Evolutionary conservation across 2,797 vertebrate species (phyloP), one percentile per base, ranked within the genome.

Genomic region (Anisognathus igniventris): DNA sequence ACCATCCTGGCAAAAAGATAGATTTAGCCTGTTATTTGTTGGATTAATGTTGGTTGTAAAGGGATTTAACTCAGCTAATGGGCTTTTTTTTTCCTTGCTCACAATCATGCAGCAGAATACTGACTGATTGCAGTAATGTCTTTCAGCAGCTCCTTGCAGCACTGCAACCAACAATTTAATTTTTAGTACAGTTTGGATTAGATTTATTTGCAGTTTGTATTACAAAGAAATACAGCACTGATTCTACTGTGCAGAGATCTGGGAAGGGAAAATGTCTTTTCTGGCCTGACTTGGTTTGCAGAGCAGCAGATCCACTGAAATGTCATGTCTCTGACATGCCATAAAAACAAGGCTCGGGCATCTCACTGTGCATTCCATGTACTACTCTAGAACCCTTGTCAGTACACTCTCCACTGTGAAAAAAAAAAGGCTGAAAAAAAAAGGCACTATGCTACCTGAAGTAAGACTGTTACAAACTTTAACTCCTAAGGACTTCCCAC

Each of bases 11-110:
- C 54, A 58, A 76, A 88, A 92, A 58, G 28, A 28, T 31, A 21
- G 1, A 53, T 54, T 53, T 66, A 16, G 30, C 44, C 28, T 74
- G 37, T 82, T 64, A 50, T 37, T 90, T 78, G 14, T 84, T 81
- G 28, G 33, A 80, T 90, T 74, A 39, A 33, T 88, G 42, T 74
- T 24, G 39, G 58, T 90, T 94, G 56, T 86, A 42, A 91, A 56
- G 48, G 22, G 44, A 47, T 88, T 71, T 87, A 54, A 47, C 21
- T 40, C 28, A 57, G 24, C 40, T 85, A 67, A 37, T n/a, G 6
- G 17, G n/a, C 33, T n/a, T 79, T 54, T 60, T 71, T 70, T 62
- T 74, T 9, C 20, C 30, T 83, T 58, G 39, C 35, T 65, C 20
- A 28, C 54, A 10, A 4, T 78, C n/a, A 12, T 70, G 27, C 14